These are phyloP conservation scores for Ailurus styani DNA, from an alignment of 2,113 vertebrate species.

Conservation along the genomic window DNA sequence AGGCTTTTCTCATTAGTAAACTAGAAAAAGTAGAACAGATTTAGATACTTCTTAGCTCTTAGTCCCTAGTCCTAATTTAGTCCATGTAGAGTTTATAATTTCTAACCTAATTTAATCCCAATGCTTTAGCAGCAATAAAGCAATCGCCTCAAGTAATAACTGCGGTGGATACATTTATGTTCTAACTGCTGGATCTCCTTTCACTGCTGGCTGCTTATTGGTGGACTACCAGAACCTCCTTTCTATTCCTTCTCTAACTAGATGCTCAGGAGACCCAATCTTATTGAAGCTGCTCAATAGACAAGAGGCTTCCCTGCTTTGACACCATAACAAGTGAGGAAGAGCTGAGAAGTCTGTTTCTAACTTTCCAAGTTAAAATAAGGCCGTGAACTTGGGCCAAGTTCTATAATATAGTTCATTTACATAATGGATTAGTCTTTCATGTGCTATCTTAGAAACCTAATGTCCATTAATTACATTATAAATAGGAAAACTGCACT, in stretches of 20 bases:
- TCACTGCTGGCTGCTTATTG: neutral
- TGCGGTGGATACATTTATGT: neutral
- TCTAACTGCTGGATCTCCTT: neutral
- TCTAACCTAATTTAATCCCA: neutral
- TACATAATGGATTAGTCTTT: neutral
- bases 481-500: neutral
- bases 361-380: constrained; percentile 23
- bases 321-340: neutral
- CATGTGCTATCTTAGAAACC: neutral
- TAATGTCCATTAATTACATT: neutral
- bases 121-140: neutral
- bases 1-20: constrained; percentile 94
- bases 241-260: neutral
- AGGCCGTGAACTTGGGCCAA: neutral
- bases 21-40: constrained; percentile 79
- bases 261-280: neutral
- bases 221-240: neutral
- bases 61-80: neutral
- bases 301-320: neutral
- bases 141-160: neutral
- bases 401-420: neutral
- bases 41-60: constrained; percentile 5
- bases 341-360: neutral
- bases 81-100: neutral
- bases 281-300: neutral